These are phyloP conservation scores for Mungos mungo DNA, from an alignment of 2,113 vertebrate genomes.

Conservation along the genomic window DNA sequence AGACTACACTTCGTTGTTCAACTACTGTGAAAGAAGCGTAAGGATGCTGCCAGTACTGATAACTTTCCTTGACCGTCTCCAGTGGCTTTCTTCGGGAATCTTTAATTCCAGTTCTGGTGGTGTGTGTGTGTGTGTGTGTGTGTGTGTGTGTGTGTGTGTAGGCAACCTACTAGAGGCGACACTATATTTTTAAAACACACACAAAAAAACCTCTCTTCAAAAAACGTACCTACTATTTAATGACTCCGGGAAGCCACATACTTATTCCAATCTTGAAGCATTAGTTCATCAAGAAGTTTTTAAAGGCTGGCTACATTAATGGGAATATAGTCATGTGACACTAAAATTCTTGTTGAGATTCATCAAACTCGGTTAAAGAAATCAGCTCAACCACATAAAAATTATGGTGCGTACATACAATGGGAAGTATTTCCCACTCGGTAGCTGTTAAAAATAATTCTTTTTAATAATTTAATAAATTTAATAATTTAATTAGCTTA, in stretches of 20 bases:
- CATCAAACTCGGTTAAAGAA: conserved; percentile 29
- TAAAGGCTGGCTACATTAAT: background rate
- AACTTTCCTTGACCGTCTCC: background rate
- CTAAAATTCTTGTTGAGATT: background rate
- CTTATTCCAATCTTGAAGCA: background rate
- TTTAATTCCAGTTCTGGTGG: background rate
- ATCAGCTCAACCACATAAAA: conserved; percentile 44
- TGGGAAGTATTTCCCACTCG: background rate
- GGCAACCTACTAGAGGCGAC: background rate
- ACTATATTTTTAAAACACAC: conserved; percentile 41
- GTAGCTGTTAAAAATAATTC: background rate
- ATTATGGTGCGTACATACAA: background rate
- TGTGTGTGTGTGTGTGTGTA: background rate
- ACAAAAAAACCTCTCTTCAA: background rate
- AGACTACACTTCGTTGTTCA: background rate
- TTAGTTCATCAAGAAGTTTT: background rate
- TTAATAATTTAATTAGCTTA: background rate
- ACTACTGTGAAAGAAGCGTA: background rate
- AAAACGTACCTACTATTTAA: background rate
- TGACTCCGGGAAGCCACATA: background rate
- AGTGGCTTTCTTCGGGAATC: background rate
- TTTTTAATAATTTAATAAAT: background rate
- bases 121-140: background rate
- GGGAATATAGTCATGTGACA: background rate
- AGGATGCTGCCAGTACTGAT: background rate